A percentile compares a stretch with the other conserved stretches of the same genome.
Conservation (phyloP, 1,140 invertebrate species). For the Bacillus rossius region DNA sequence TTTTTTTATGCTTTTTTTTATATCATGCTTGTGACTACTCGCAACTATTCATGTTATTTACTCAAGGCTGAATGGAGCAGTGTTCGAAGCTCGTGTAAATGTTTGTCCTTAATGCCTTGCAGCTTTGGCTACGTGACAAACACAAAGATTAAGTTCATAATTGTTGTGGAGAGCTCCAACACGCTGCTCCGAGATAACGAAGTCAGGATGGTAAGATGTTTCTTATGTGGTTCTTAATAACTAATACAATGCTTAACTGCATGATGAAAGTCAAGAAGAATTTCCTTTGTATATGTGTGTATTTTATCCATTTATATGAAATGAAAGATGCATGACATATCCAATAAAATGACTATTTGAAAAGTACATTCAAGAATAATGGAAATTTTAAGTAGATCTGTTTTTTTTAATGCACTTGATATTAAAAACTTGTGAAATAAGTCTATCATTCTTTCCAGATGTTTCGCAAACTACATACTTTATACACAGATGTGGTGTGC, state of each 20-base stretch:
- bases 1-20: too few species aligned
- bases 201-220: slow-evolving; percentile 71
- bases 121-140: slow-evolving; percentile 98
- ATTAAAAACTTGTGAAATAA: slow-evolving; percentile 16
- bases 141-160: slow-evolving; percentile 91
- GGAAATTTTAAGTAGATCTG: too few species aligned
- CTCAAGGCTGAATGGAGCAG: too few species aligned
- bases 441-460: slow-evolving; percentile 52
- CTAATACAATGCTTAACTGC: background rate
- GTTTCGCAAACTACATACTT: slow-evolving; percentile 83
- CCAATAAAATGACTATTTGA: too few species aligned
- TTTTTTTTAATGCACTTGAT: too few species aligned
- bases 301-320: too few species aligned
- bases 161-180: slow-evolving; percentile 89
- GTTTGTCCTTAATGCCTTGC: slow-evolving; percentile 15
- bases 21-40: too few species aligned
- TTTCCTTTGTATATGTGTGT: too few species aligned
- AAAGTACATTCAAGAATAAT: too few species aligned
- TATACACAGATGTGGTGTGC: slow-evolving; percentile 88
- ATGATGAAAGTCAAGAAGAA: slow-evolving; percentile 8
- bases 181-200: slow-evolving; percentile 88
- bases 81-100: too few species aligned
- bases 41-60: too few species aligned
- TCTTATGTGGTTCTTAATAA: background rate
- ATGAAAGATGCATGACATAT: too few species aligned